Base-by-base conservation (phyloP, 2,797 vertebrate species). In the Pampus argenteus region DNA sequence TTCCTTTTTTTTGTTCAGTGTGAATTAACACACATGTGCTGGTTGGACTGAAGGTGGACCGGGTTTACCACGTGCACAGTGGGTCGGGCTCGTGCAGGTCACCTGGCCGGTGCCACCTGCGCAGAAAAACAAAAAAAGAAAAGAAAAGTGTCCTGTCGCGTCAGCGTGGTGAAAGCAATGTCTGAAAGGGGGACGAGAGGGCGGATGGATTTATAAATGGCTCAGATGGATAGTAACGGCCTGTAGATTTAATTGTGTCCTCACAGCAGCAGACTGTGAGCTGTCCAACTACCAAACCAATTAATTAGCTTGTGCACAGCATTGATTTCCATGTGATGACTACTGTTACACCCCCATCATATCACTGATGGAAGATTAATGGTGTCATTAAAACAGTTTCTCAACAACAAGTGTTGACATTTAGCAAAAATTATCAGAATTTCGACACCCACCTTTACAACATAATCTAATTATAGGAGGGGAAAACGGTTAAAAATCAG, bases 1-100 rank as follows among this genome's bases (percentile, higher is more conserved):
- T 64, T 66, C 38, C 31, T 14, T 60, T 31, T 67, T 78, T 74
- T 76, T 59, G 50, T 81, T 58, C 54, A 59, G 75, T 91, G 93
- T 94, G 93, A 94, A 95, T 97, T 95, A 94, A 93, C 94, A 95
- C 94, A 93, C 95, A 95, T 82, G 90, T 91, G 93, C 91, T 86
- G 93, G 87, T 40, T 51, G 58, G 76, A 44, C 83, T 69, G 28
- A 83, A 54, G 38, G 51, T 54, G 76, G 79, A 83, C 89, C 90
- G 86, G 83, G 91, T 93, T 94, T 90, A 90, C 93, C 94, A 95
- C 91, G 93, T 90, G 94, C 94, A 94, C 93, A 90, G 90, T 92
- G 93, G 94, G 94, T 95, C 94, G 94, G 93, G 90, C 92, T 75
- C 68, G 91, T 89, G 91, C 90, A 44, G 92, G 89, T 95, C 94